Evolutionary conservation across 2,113 vertebrate genomes (phyloP).

Genomic region (Mirza zaza): DNA sequence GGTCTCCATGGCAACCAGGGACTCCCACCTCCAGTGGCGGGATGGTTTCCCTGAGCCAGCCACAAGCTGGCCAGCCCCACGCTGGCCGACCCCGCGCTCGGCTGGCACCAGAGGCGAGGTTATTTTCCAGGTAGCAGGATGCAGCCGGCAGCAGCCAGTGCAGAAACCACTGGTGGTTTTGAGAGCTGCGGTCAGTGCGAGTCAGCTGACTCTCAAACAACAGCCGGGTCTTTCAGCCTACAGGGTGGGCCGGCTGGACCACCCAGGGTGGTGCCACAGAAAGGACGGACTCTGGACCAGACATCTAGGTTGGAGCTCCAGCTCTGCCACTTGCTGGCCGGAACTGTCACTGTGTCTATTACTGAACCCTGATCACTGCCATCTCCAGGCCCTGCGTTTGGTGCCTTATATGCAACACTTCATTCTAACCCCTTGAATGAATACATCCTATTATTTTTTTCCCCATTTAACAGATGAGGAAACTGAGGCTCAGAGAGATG

Average conservation of each 20-base stretch:
- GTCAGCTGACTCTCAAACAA: neutral
- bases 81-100: neutral
- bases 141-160: neutral
- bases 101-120: neutral
- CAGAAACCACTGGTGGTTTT: neutral
- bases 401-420: neutral
- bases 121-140: neutral
- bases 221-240: neutral
- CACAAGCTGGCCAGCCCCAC: neutral
- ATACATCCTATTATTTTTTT: neutral
- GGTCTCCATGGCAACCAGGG: neutral
- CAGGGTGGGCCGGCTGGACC: neutral
- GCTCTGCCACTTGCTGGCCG: neutral
- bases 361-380: neutral
- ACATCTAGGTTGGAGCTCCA: neutral
- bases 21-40: neutral
- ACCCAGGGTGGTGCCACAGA: accelerated
- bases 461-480: neutral
- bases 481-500: neutral
- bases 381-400: neutral
- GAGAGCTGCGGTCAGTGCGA: neutral
- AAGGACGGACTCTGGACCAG: neutral
- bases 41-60: neutral
- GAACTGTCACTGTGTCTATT: neutral
- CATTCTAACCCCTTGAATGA: neutral